These are phyloP conservation scores for Eristalis tenax DNA, from an alignment of 2,888 invertebrate genomes.

Conservation along the genomic window DNA sequence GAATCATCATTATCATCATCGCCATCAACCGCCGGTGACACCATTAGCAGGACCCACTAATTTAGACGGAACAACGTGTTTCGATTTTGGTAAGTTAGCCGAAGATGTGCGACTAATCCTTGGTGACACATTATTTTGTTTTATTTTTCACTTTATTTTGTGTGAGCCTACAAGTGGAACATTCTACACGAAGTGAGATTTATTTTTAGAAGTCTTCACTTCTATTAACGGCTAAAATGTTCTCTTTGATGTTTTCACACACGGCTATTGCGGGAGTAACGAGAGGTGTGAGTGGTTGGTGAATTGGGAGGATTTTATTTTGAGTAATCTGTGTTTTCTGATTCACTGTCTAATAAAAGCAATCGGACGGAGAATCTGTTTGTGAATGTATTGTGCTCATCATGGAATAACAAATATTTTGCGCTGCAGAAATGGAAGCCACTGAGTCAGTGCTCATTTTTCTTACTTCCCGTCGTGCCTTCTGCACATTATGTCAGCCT, in stretches of 20 bases:
- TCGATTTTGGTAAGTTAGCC: conserved; percentile 73
- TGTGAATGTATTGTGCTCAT: neutral
- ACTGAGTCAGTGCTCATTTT: neutral
- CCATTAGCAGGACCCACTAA: conserved; percentile 65
- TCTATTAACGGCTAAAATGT: neutral
- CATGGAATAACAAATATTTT: neutral
- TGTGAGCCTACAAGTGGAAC: conserved; percentile 49
- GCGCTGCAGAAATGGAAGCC: neutral
- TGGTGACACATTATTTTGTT: neutral
- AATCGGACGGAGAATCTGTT: neutral
- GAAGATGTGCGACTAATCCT: too few relatives aligned
- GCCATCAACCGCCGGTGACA: conserved; percentile 63
- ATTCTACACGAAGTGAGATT: conserved; percentile 30
- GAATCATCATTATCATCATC: conserved; percentile 67
- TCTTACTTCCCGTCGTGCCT: neutral
- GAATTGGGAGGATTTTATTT: neutral
- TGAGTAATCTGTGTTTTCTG: conserved; percentile 19
- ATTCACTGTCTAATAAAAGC: conserved; percentile 61
- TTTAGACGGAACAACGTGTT: conserved; percentile 72
- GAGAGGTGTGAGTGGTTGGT: conserved; percentile 31
- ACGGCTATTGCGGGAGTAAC: neutral
- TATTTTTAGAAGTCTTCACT: conserved; percentile 47
- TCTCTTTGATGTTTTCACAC: conserved; percentile 28
- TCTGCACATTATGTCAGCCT: too few relatives aligned
- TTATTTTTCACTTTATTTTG: neutral